These are phyloP conservation scores for Andricus grossulariae DNA, from an alignment of 1,140 invertebrate genomes.

Conservation along the genomic window DNA sequence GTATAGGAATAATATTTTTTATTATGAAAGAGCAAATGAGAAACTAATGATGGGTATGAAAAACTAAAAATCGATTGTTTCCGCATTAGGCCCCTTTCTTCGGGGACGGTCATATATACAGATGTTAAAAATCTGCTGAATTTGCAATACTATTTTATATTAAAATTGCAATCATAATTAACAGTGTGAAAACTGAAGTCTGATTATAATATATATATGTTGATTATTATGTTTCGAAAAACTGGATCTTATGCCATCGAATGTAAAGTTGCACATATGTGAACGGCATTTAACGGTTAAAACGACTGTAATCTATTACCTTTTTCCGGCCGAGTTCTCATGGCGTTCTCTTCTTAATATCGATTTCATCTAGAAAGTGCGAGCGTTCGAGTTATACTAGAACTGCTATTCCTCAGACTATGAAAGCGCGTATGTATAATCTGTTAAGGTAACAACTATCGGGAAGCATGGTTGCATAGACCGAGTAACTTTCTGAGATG, in stretches of 20 bases:
- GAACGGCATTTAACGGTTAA: not conserved
- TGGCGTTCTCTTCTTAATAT: constrained; percentile 47
- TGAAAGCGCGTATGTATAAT: not conserved
- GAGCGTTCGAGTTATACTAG: constrained; percentile 25
- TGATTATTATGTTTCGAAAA: no score
- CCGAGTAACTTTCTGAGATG: constrained; percentile 14
- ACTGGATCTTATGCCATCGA: not conserved
- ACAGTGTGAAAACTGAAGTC: no score
- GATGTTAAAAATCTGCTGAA: no score
- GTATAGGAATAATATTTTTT: no score
- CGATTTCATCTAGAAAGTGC: constrained; percentile 61
- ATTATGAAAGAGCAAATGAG: no score
- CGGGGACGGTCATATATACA: no score
- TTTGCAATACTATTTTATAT: no score
- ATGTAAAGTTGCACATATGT: not conserved
- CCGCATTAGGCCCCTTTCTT: no score
- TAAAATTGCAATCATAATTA: no score
- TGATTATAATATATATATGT: no score
- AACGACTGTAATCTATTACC: constrained; percentile 2
- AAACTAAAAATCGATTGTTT: no score
- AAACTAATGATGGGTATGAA: no score
- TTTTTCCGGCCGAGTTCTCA: not conserved
- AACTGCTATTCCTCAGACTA: not conserved
- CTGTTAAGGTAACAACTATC: not conserved
- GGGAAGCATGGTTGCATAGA: not conserved